Conservation (phyloP, 2,797 vertebrate genomes). For the Phalloptychus januarius region DNA sequence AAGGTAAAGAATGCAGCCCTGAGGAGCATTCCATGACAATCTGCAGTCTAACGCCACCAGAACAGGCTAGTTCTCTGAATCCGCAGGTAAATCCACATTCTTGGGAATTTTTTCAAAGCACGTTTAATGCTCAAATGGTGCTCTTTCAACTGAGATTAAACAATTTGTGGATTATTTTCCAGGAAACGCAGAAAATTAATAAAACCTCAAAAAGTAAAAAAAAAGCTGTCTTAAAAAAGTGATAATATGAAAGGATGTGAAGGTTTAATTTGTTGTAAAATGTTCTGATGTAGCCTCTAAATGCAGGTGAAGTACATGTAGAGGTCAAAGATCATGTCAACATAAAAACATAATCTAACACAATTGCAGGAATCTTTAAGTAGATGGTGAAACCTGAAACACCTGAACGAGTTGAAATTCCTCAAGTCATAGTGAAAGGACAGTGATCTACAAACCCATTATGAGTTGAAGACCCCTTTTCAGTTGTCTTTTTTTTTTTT, state of each 20-base stretch:
- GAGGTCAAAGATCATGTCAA: neutral
- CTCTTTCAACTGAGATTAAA: neutral
- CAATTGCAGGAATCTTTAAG: neutral
- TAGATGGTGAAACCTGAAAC: neutral
- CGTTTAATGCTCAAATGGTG: neutral
- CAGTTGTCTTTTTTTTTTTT: neutral
- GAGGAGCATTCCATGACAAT: neutral
- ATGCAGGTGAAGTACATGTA: neutral
- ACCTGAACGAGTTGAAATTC: neutral
- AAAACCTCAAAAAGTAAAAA: neutral
- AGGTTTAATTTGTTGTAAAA: neutral
- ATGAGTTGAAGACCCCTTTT: neutral
- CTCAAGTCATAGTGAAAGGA: neutral
- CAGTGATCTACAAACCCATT: neutral
- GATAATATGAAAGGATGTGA: neutral
- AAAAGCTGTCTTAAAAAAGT: neutral
- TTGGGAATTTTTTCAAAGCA: neutral
- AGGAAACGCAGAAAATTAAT: neutral
- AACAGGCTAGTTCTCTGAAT: neutral
- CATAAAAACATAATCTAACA: neutral
- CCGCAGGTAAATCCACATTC: neutral
- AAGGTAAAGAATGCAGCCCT: constrained; percentile 1
- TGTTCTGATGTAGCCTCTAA: neutral
- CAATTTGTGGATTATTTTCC: neutral
- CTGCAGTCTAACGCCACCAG: neutral